A percentile compares a stretch with the other conserved stretches of the same genome.
Evolutionary conservation across 2,797 vertebrate genomes (phyloP).

Genomic region (Rhinoraja longicauda): DNA sequence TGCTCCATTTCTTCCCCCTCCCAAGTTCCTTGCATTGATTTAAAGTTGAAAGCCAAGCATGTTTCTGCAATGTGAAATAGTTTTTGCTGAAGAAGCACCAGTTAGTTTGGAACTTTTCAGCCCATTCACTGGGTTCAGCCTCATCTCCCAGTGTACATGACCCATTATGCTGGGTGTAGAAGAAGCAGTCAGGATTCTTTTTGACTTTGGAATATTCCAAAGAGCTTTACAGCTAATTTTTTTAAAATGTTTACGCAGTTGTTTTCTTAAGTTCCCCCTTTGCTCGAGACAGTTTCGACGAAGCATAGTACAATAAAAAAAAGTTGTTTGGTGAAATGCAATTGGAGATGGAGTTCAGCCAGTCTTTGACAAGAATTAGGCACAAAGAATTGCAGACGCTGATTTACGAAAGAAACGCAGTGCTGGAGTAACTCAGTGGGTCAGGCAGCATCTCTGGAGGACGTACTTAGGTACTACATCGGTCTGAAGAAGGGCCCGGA

Average conservation of each 20-base stretch:
- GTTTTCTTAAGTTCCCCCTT: not conserved
- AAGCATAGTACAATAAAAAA: not conserved
- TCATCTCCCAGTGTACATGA: too few species aligned
- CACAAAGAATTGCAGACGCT: too few species aligned
- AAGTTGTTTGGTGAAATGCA: not conserved
- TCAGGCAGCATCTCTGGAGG: too few species aligned
- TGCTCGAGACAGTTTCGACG: not conserved
- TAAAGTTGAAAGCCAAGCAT: not conserved
- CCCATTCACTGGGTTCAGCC: not conserved
- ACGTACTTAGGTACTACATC: too few species aligned
- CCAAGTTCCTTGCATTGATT: not conserved
- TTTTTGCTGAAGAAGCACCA: not conserved
- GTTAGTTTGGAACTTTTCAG: not conserved
- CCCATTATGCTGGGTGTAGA: too few species aligned
- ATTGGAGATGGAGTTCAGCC: not conserved
- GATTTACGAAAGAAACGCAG: too few species aligned
- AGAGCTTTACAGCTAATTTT: not conserved
- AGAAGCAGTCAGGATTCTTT: not conserved
- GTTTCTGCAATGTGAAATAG: not conserved
- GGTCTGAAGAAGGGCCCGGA: too few species aligned
- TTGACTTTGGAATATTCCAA: not conserved
- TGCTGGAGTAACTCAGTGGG: too few species aligned
- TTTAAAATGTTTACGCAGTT: not conserved
- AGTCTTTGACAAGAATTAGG: not conserved
- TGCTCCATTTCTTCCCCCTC: not conserved